These are phyloP conservation scores for Lasiurus borealis DNA, from an alignment of 2,113 vertebrate species.

Conservation along the genomic window DNA sequence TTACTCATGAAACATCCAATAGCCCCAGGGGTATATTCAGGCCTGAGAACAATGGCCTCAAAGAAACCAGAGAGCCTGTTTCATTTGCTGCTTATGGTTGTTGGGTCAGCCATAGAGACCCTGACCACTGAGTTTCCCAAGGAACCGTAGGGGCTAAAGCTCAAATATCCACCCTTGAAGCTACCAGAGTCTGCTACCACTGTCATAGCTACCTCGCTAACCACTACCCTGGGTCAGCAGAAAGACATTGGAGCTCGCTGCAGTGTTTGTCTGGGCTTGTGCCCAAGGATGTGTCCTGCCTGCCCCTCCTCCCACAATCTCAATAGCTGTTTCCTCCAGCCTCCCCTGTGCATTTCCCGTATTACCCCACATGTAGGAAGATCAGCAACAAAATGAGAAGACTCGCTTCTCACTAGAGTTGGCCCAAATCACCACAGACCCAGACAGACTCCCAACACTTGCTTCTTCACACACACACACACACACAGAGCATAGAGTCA, in stretches of 20 bases:
- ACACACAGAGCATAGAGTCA: neutral
- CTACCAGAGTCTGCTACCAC: neutral
- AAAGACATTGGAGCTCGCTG: neutral
- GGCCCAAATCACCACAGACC: neutral
- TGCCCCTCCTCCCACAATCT: neutral
- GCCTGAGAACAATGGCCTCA: neutral
- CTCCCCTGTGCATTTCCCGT: neutral
- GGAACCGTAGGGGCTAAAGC: neutral
- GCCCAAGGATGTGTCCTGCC: neutral
- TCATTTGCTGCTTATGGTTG: neutral
- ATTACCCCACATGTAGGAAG: neutral
- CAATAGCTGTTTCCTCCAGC: no score
- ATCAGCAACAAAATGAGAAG: neutral
- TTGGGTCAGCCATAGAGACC: neutral
- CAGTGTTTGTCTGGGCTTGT: neutral
- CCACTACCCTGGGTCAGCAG: neutral
- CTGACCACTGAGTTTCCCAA: neutral
- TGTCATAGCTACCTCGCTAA: neutral
- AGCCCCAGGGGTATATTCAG: neutral
- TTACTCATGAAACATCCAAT: neutral
- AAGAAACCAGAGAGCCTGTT: neutral
- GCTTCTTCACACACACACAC: neutral
- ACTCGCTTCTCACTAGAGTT: neutral
- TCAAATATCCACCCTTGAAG: neutral
- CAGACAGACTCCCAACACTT: neutral